Evolutionary conservation across 1,140 invertebrate species (phyloP).

Genomic region (Scaptomyza hsui): DNA sequence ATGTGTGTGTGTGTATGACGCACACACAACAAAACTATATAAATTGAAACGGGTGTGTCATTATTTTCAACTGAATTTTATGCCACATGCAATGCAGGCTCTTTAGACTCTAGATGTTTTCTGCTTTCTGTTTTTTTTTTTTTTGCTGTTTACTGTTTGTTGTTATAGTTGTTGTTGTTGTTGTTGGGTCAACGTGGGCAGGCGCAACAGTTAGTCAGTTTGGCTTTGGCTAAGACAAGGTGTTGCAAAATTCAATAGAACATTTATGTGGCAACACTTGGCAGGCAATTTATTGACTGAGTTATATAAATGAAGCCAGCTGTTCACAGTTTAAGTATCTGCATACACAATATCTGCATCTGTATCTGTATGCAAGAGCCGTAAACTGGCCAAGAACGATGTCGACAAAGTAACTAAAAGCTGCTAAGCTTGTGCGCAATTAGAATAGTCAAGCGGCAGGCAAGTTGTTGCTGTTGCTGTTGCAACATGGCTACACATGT

Average conservation of each 20-base stretch:
- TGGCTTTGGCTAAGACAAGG: conserved; percentile 56
- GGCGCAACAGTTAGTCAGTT: conserved; percentile 76
- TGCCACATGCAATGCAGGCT: conserved; percentile 70
- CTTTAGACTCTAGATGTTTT: conserved; percentile 10
- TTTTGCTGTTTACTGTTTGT: conserved; percentile 25
- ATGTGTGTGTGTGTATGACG: conserved; percentile 38
- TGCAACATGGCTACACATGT: conserved; percentile 74
- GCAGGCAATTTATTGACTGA: conserved; percentile 66
- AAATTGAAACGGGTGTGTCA: conserved; percentile 76
- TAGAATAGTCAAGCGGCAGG: conserved; percentile 68
- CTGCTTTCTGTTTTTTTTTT: neutral
- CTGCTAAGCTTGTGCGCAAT: conserved; percentile 80
- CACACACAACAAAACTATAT: conserved; percentile 30
- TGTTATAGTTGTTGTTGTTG: conserved; percentile 16
- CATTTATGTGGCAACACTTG: conserved; percentile 73
- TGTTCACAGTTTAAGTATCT: conserved; percentile 9
- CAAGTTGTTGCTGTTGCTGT: conserved; percentile 55
- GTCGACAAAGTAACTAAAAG: conserved; percentile 81
- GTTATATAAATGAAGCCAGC: conserved; percentile 64
- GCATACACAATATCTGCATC: conserved; percentile 11
- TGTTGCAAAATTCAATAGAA: conserved; percentile 80
- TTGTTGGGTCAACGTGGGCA: conserved; percentile 59
- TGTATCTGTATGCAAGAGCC: conserved; percentile 52
- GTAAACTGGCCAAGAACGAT: conserved; percentile 54
- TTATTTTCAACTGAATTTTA: conserved; percentile 78